Base-by-base conservation (phyloP, 2,113 vertebrate species). In the Colius striatus region DNA sequence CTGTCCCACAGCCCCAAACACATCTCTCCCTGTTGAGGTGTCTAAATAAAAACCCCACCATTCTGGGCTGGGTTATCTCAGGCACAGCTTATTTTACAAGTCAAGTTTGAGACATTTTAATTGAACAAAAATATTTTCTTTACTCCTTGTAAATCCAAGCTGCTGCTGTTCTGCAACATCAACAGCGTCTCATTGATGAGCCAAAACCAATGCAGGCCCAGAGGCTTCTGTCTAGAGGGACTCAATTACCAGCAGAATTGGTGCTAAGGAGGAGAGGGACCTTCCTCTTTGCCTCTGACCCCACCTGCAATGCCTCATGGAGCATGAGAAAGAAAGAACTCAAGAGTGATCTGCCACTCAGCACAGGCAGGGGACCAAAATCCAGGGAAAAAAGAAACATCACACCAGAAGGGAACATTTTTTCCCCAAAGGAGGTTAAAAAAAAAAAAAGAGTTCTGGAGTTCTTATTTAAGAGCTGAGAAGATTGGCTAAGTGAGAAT, bases 251-350 rank as follows among this genome's bases (percentile, higher is more conserved):
- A 66, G 26, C 54, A 84, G 48, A 41, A 41, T 48, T 9, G 29
- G 58, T 36, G 22, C 65, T 15, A 14, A 48, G 38, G 11, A 62
- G 21, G 14, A 71, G n/a, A 25, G 25, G 16, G 20, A 29, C 18
- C 26, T 9, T 32, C 16, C 38, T n/a, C 48, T 29, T 21, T 17
- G 17, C 43, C 32, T 45, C 32, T 26, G 6, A n/a, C 38, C 38
- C 27, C 16, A 1, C 57, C 27, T 14, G 11, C 26, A 10, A 16
- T 2, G 14, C 30, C 18, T 6, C 2, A 0, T 4, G 3, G 16
- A 9, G 5, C 3, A 0, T 17, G 5, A 16, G 26, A 41, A 25
- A 23, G 10, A 29, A 32, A 29, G 22, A 25, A 19, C 1, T 10
- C 2, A 1, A 15, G 18, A 11, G 23, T 3, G 19, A 16, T 19